Conservation (phyloP, 2,113 vertebrate species). For the Nannobrachium achirus region DNA sequence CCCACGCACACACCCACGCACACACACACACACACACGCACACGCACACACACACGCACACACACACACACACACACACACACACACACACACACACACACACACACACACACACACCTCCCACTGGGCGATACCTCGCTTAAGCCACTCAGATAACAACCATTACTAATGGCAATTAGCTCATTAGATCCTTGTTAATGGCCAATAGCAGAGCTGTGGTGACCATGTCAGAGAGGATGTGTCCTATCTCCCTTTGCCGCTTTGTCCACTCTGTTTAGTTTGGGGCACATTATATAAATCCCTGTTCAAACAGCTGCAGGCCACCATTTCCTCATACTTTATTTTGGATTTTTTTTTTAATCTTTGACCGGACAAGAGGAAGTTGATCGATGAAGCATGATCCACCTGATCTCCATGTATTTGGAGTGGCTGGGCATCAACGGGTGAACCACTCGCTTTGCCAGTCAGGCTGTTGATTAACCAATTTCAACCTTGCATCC, state of each 20-base stretch:
- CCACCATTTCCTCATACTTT: slow-evolving; percentile 52
- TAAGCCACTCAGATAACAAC: slow-evolving; percentile 66
- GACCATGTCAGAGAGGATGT: slow-evolving; percentile 66
- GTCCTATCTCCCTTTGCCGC: slow-evolving; percentile 41
- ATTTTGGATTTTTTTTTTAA: background rate
- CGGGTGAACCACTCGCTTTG: background rate
- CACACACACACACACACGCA: slow-evolving; percentile 2
- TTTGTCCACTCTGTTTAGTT: slow-evolving; percentile 35
- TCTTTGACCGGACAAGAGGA: slow-evolving; percentile 2
- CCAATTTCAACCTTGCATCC: background rate
- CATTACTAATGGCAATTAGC: slow-evolving; percentile 72
- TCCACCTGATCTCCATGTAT: slow-evolving; percentile 16
- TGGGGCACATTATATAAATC: slow-evolving; percentile 35
- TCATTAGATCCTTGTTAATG: slow-evolving; percentile 74
- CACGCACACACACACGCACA: slow-evolving; percentile 11
- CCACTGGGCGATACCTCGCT: slow-evolving; percentile 51
- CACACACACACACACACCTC: slow-evolving; percentile 19
- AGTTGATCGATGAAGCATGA: slow-evolving; percentile 13
- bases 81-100: slow-evolving; percentile 32
- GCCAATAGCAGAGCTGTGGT: slow-evolving; percentile 59
- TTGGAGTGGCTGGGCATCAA: background rate
- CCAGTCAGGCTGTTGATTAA: background rate
- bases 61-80: slow-evolving; percentile 27
- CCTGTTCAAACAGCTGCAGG: slow-evolving; percentile 51
- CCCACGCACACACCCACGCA: slow-evolving; percentile 6